Percentiles rank a stretch among this genome's conserved stretches.
Evolutionary conservation across 2,797 vertebrate genomes (phyloP).

Genomic region (Chelidonichthys spinosus): DNA sequence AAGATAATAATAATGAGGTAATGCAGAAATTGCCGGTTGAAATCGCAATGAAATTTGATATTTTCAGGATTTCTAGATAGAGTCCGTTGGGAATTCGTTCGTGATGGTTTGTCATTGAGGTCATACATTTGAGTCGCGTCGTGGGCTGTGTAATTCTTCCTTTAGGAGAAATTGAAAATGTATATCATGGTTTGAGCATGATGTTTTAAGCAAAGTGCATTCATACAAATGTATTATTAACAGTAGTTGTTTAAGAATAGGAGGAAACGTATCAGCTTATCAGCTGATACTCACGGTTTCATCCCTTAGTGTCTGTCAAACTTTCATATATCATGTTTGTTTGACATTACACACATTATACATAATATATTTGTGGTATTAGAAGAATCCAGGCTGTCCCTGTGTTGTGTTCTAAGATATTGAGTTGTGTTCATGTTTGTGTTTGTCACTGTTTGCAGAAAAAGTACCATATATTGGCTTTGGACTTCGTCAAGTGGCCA

Average conservation of each 20-base stretch:
- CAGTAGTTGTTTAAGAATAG: neutral
- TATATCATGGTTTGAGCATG: neutral
- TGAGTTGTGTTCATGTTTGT: constrained; percentile 28
- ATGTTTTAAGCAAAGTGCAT: constrained; percentile 3
- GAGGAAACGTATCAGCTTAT: neutral
- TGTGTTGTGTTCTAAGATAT: constrained; percentile 1
- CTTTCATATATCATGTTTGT: constrained; percentile 11
- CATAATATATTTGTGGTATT: constrained; percentile 15
- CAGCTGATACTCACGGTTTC: neutral
- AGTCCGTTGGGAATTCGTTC: too few relatives aligned
- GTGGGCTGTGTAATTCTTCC: neutral
- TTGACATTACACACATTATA: constrained; percentile 15
- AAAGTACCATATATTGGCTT: constrained; percentile 1
- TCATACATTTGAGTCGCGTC: too few relatives aligned
- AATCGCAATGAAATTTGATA: too few relatives aligned
- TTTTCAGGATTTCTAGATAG: too few relatives aligned
- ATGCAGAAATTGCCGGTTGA: too few relatives aligned
- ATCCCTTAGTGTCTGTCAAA: constrained; percentile 31
- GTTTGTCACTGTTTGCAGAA: neutral
- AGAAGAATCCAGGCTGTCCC: constrained; percentile 3
- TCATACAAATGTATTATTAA: neutral
- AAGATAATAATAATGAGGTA: too few relatives aligned
- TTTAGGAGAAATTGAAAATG: neutral
- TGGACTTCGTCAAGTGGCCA: neutral
- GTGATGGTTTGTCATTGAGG: too few relatives aligned